Evolutionary conservation across 2,113 vertebrate genomes (phyloP), one percentile per base, ranked within the genome.

Genomic region (Limanda limanda): DNA sequence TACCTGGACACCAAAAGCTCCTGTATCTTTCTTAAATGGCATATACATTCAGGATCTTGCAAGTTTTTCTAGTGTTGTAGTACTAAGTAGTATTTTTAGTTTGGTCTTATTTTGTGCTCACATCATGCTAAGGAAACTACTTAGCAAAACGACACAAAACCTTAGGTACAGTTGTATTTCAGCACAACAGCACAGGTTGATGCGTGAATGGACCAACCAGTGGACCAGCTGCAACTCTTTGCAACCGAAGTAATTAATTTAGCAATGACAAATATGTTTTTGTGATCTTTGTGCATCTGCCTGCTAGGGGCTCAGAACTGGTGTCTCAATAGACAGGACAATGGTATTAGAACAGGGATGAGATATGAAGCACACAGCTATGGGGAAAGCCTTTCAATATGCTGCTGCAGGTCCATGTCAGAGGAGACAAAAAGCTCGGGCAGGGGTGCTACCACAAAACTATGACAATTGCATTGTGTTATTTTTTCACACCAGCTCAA

Each of bases 401-500:
- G 20, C 51, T 37, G 55, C 40, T 52, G 42, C n/a, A 52, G 69
- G 60, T 59, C 0, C 21, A 35, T 42, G 52, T 62, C 25, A 68
- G 62, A 61, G 45, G 54, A 1, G 31, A 48, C 42, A 70, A 12
- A 70, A 17, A 48, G 45, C 15, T 17, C 0, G 17, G 7, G 18
- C 51, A 54, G 18, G 51, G 18, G 12, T 11, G 0, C n/a, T 56
- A 35, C 69, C 25, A 57, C 58, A 47, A 70, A 74, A 76, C 51
- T 75, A 60, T 65, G 18, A 71, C 76, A 73, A 81, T 78, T 52
- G 62, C 72, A 62, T 68, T 52, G 59, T 72, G 61, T 72, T 59
- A 27, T 83, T 20, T 52, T 52, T 48, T 56, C 73, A 63, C 42
- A 56, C 21, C 57, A 58, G 20, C 68, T 73, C 20, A 25, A 58